Conservation (phyloP, 1,140 invertebrate genomes). For the roundworm (Caenorhabditis elegans) region DNA sequence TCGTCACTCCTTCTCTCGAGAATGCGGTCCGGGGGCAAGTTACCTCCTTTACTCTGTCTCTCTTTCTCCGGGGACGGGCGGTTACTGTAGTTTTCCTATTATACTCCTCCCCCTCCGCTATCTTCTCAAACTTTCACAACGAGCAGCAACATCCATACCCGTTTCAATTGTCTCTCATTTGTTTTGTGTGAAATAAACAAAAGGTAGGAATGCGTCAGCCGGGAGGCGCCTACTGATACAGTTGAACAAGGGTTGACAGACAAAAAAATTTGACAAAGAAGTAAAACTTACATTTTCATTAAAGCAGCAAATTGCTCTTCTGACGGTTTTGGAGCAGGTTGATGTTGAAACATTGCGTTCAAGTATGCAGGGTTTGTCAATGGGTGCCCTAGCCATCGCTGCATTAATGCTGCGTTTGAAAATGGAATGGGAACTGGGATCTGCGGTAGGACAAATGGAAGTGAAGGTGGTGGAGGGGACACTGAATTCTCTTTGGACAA, state of each 20-base stretch:
- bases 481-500: not conserved
- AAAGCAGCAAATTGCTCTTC: not conserved
- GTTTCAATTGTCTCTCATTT: not conserved
- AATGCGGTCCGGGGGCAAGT: not conserved
- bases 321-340: not conserved
- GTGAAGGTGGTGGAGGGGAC: not conserved
- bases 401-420: not conserved
- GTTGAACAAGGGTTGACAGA: not conserved
- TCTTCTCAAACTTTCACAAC: no score
- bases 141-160: not conserved
- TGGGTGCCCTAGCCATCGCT: not conserved
- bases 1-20: not conserved
- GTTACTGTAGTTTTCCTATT: conserved; percentile 2
- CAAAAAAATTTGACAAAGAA: not conserved
- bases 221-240: conserved; percentile 20
- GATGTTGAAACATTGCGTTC: not conserved
- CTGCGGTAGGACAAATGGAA: not conserved
- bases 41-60: not conserved
- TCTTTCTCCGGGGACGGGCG: not conserved
- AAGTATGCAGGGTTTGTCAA: not conserved
- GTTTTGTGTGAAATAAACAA: not conserved
- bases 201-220: not conserved
- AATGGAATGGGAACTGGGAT: not conserved
- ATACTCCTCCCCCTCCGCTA: not conserved
- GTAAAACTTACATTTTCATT: conserved; percentile 16